Percentiles rank a stretch among this genome's conserved stretches.
These are phyloP conservation scores for Xiphydria camelus DNA, from an alignment of 2,888 invertebrate genomes.

Conservation along the genomic window DNA sequence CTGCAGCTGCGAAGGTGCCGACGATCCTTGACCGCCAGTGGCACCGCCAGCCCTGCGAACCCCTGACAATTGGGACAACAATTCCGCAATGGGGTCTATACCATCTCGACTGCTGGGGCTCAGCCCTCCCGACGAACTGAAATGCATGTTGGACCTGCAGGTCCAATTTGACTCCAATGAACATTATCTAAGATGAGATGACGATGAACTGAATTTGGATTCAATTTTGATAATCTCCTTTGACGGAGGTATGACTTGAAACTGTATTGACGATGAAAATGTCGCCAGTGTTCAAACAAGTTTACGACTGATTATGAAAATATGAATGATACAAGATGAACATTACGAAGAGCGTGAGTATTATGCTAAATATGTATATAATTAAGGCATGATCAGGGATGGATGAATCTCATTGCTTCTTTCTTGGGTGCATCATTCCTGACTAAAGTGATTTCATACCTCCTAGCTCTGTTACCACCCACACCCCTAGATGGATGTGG, in stretches of 20 bases:
- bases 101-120: constrained; percentile 90
- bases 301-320: no score
- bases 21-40: constrained; percentile 61
- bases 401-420: no score
- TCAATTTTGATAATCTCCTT: no score
- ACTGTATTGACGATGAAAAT: no score
- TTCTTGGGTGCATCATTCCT: no score
- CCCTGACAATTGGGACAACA: constrained; percentile 92
- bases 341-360: no score
- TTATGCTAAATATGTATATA: no score
- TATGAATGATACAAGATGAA: no score
- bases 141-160: constrained; percentile 84
- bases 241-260: background rate
- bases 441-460: constrained; percentile 56
- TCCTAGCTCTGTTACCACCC: constrained; percentile 74
- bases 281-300: no score
- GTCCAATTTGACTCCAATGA: constrained; percentile 36
- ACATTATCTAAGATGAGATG: constrained; percentile 33
- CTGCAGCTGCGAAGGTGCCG: constrained; percentile 80
- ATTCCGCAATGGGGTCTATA: constrained; percentile 95
- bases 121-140: constrained; percentile 84
- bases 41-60: constrained; percentile 74
- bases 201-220: constrained; percentile 18
- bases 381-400: no score
- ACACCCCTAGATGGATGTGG: constrained; percentile 77